A percentile compares a stretch with the other conserved stretches of the same genome.
These are phyloP conservation scores for Listrodromus nycthemerus DNA, from an alignment of 2,888 invertebrate species.

Conservation along the genomic window DNA sequence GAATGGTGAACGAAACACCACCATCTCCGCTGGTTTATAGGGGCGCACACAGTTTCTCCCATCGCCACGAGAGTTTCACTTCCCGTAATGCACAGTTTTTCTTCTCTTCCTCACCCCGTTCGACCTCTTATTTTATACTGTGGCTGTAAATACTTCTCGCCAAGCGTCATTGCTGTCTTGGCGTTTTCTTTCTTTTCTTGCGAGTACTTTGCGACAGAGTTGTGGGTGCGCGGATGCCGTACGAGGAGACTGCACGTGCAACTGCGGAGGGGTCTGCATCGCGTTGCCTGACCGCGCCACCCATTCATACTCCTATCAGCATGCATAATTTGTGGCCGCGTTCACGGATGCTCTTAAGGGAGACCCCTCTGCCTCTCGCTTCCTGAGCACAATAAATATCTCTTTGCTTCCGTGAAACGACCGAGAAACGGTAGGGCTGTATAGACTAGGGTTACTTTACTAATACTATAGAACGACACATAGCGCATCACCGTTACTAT, in stretches of 20 bases:
- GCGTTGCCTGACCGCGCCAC: conserved; percentile 43
- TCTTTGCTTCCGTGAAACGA: conserved; percentile 62
- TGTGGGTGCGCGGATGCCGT: not conserved
- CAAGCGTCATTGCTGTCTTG: conserved; percentile 1
- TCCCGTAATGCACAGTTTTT: conserved; percentile 46
- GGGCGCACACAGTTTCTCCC: not conserved
- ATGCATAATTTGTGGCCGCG: conserved; percentile 67
- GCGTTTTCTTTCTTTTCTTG: not conserved
- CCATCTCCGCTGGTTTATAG: conserved; percentile 9
- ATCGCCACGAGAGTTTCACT: conserved; percentile 39
- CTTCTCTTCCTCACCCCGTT: not conserved
- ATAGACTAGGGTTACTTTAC: not conserved
- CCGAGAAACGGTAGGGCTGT: conserved; percentile 21
- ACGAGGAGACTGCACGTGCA: not conserved
- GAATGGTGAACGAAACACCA: conserved; percentile 26
- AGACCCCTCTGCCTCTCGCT: conserved; percentile 50
- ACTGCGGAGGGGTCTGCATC: conserved; percentile 16
- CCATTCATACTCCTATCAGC: conserved; percentile 68
- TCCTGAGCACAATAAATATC: conserved; percentile 66
- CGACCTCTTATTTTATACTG: conserved; percentile 18
- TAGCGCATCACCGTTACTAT: not conserved
- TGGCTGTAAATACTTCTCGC: not conserved
- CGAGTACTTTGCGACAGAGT: not conserved
- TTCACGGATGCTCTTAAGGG: conserved; percentile 68
- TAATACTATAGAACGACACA: too few relatives aligned